Evolutionary conservation across 2,888 invertebrate genomes (phyloP).

Genomic region (Hesperia comma): DNA sequence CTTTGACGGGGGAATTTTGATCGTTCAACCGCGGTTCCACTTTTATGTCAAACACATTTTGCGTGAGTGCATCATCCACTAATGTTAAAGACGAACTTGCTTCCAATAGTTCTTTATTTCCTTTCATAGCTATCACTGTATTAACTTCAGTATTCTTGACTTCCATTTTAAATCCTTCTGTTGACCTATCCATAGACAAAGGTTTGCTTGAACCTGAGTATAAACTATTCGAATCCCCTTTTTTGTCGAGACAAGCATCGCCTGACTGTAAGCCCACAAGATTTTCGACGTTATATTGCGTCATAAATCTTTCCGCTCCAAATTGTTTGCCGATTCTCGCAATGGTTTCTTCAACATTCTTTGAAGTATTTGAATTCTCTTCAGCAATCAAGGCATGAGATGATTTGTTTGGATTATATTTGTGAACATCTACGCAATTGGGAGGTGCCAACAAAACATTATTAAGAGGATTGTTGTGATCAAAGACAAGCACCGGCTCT

Average conservation of each 20-base stretch:
- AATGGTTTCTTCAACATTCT: conserved; percentile 9
- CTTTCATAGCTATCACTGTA: conserved; percentile 69
- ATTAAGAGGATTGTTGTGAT: conserved; percentile 68
- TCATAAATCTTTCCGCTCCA: conserved; percentile 38
- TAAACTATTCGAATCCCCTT: conserved; percentile 40
- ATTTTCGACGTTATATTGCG: conserved; percentile 39
- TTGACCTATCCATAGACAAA: conserved; percentile 50
- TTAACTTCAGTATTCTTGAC: conserved; percentile 60
- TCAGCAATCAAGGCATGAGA: conserved; percentile 9
- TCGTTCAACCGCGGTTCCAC: conserved; percentile 27
- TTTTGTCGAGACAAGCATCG: conserved; percentile 41
- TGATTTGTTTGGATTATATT: conserved; percentile 55
- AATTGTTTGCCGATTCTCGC: conserved; percentile 15
- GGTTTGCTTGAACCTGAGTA: conserved; percentile 47
- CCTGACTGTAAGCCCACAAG: conserved; percentile 42
- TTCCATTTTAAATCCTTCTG: conserved; percentile 45
- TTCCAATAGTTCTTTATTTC: conserved; percentile 60
- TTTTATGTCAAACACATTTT: conserved; percentile 44
- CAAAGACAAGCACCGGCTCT: conserved; percentile 59
- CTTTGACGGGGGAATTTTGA: conserved; percentile 47
- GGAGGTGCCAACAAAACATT: conserved; percentile 54
- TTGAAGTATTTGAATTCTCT: conserved; percentile 9
- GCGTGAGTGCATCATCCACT: conserved; percentile 59
- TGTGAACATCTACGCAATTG: conserved; percentile 52
- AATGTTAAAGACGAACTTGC: conserved; percentile 65